Evolutionary conservation across 92 coral and sea anemone genomes (phyloP).

Genomic region (Epizoanthus rinbou): DNA sequence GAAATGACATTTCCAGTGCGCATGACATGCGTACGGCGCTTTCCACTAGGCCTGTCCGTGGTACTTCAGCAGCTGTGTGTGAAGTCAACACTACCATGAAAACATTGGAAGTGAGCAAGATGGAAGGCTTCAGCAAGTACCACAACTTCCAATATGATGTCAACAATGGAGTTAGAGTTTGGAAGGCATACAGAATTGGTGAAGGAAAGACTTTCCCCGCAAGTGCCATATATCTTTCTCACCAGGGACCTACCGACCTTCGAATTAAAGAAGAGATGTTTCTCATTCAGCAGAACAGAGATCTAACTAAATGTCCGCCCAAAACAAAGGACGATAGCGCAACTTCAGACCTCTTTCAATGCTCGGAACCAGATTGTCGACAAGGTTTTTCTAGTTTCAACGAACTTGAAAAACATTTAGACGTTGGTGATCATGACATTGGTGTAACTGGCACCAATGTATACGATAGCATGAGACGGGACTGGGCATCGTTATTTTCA

Average conservation of each 20-base stretch:
- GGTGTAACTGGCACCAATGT: constrained; percentile 31
- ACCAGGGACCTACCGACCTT: constrained; percentile 47
- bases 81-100: constrained; percentile 8
- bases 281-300: constrained; percentile 10
- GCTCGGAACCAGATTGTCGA: constrained; percentile 53
- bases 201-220: constrained; percentile 44
- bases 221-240: background rate
- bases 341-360: constrained; percentile 42
- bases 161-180: constrained; percentile 34
- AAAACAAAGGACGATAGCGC: background rate
- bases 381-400: constrained; percentile 44
- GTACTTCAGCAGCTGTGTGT: constrained; percentile 56
- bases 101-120: constrained; percentile 45
- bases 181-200: constrained; percentile 60
- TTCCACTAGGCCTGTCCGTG: constrained; percentile 52
- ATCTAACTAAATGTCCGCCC: constrained; percentile 28
- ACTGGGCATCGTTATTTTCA: constrained; percentile 54
- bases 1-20: constrained; percentile 56
- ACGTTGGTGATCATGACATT: constrained; percentile 50
- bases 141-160: constrained; percentile 46
- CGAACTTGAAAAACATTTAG: constrained; percentile 60
- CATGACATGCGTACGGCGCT: constrained; percentile 61
- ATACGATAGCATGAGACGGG: constrained; percentile 49
- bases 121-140: constrained; percentile 55
- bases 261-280: constrained; percentile 41